Percentiles rank a stretch among this genome's conserved stretches.
These are phyloP conservation scores for Epiblema foenella DNA, from an alignment of 2,888 invertebrate genomes.

Conservation along the genomic window DNA sequence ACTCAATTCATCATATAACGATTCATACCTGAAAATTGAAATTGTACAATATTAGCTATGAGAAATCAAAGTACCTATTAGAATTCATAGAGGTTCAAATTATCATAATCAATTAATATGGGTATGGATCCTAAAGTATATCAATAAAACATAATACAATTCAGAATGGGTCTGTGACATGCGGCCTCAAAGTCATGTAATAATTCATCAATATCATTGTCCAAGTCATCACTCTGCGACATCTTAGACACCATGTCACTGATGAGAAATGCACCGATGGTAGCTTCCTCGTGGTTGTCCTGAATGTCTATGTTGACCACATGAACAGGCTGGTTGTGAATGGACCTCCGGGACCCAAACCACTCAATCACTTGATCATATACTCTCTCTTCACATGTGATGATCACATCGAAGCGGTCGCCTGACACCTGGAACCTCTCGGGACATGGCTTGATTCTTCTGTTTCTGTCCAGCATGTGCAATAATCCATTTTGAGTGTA, in stretches of 20 bases:
- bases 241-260: conserved; percentile 97
- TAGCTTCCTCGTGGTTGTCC: conserved; percentile 99
- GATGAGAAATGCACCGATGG: conserved; percentile 98
- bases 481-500: conserved; percentile 99
- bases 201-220: conserved; percentile 98
- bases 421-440: conserved; percentile 96
- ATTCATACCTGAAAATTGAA: conserved; percentile 24
- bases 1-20: conserved; percentile 7
- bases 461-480: conserved; percentile 98
- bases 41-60: neutral
- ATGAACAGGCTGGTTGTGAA: conserved; percentile 95
- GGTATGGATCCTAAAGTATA: conserved; percentile 42
- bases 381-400: conserved; percentile 99
- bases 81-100: conserved; percentile 33
- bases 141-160: conserved; percentile 97
- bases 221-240: conserved; percentile 95
- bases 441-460: conserved; percentile 96
- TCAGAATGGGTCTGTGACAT: conserved; percentile 93
- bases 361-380: conserved; percentile 99
- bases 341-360: conserved; percentile 92
- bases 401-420: conserved; percentile 97
- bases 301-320: conserved; percentile 99
- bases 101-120: conserved; percentile 28
- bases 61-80: conserved; percentile 2
- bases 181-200: conserved; percentile 97